Evolutionary conservation across 2,888 invertebrate genomes (phyloP), one percentile per base, ranked within the genome.

Genomic region (Hemistola chrysoprasaria): DNA sequence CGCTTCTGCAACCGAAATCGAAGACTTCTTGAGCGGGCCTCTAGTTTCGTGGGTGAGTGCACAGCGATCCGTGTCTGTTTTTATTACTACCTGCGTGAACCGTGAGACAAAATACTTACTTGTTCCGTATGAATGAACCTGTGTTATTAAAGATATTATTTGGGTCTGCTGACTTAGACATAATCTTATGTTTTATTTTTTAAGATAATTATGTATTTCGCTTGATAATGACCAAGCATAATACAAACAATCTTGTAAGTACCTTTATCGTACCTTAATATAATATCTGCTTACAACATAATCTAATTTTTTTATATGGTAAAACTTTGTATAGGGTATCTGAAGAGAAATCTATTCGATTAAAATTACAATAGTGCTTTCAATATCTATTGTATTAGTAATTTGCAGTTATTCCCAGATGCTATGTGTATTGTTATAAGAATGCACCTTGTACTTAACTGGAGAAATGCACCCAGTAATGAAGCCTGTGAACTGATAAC

Each of bases 41-140:
- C 90, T 96, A 59, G 94, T 96, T 65, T 93, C 94, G 78, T 96
- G 96, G 96, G 96, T 96, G 90, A 92, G 92, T 91, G 81, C 78
- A 78, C 79, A 84, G 66, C 69, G 62, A 78, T 78, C 71, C 65
- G 66, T 75, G 67, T 68, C 70, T 63, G 67, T 68, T 73, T 73
- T 74, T 78, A 68, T 69, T 64, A 63, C 62, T 60, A 63, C 62
- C 59, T 56, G 62, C 64, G 67, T 71, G 68, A 56, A 71, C 68
- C 76, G 75, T 78, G 75, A 73, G 73, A 76, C 71, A 65, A 71
- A 73, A 65, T 70, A 65, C 63, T 53, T 40, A 59, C 50, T 55
- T 62, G 72, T 82, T 78, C 70, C 73, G 70, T 69, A 52, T 71
- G 65, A 78, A 66, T 71, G 73, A 65, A 60, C 52, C 31, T 38